Evolutionary conservation across 2,797 vertebrate species (phyloP).

Genomic region (Gila robusta): DNA sequence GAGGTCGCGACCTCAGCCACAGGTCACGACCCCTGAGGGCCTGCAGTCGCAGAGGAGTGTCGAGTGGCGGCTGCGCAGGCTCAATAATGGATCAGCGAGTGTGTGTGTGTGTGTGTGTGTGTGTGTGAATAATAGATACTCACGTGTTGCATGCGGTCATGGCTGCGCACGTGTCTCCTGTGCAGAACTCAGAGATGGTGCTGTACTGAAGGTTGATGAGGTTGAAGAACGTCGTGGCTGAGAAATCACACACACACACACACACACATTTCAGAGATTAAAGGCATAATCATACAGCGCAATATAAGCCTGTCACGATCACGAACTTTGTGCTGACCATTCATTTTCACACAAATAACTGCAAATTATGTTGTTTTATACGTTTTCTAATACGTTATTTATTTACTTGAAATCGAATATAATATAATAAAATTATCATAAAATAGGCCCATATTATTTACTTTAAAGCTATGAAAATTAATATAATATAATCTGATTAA

Average conservation of each 20-base stretch:
- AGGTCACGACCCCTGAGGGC: conserved; percentile 15
- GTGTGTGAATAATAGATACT: conserved; percentile 73
- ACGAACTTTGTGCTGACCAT: too few species aligned
- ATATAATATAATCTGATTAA: too few species aligned
- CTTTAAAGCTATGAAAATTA: neutral
- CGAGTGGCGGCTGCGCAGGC: conserved; percentile 33
- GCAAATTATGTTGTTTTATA: too few species aligned
- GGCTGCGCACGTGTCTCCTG: conserved; percentile 94
- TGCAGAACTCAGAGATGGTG: conserved; percentile 99
- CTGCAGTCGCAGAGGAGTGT: neutral
- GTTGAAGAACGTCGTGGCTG: conserved; percentile 99
- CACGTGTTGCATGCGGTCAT: conserved; percentile 98
- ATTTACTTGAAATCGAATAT: neutral
- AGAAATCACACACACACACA: neutral
- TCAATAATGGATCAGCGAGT: conserved; percentile 48
- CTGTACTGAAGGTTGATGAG: conserved; percentile 99
- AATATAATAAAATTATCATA: neutral
- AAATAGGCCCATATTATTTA: neutral
- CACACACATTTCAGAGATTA: neutral
- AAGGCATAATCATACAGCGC: neutral
- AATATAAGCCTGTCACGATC: neutral
- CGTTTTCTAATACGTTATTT: neutral
- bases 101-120: neutral
- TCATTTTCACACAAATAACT: too few species aligned
- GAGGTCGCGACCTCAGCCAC: neutral